A percentile compares a stretch with the other conserved stretches of the same genome.
Conservation (phyloP, 92 coral and sea anemone genomes). For the Bergia sp. region DNA sequence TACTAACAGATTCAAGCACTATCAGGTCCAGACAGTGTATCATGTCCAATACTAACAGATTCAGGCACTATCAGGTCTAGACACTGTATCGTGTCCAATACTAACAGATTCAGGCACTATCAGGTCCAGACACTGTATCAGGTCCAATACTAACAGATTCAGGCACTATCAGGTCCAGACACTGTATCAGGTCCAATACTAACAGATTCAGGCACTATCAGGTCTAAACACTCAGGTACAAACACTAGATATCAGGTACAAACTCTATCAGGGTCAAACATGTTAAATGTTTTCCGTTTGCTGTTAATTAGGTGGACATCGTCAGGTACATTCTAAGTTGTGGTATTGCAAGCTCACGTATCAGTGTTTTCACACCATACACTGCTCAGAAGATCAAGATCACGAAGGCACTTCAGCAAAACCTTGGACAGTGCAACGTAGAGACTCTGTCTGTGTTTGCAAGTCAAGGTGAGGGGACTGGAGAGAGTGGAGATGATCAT, state of each 20-base stretch:
- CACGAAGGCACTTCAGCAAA: conserved; percentile 49
- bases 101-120: neutral
- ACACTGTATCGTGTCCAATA: too few species aligned
- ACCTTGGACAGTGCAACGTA: conserved; percentile 28
- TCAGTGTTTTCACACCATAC: conserved; percentile 79
- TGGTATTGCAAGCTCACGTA: conserved; percentile 59
- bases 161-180: too few species aligned
- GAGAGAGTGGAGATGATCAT: neutral
- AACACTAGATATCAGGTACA: too few species aligned
- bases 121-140: too few species aligned
- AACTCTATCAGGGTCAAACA: neutral
- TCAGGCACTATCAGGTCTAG: too few species aligned
- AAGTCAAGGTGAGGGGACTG: conserved; percentile 67
- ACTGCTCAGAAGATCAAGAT: conserved; percentile 69
- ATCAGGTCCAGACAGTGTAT: too few species aligned
- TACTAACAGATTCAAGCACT: neutral
- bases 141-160: too few species aligned
- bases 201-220: too few species aligned
- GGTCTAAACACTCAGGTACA: too few species aligned
- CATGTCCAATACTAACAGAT: too few species aligned
- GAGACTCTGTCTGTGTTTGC: conserved; percentile 67
- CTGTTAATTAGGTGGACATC: conserved; percentile 60
- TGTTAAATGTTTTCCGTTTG: neutral
- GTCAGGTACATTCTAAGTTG: conserved; percentile 56
- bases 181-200: too few species aligned